Evolutionary conservation across 2,797 vertebrate genomes (phyloP).

Genomic region (Hirundo rustica): DNA sequence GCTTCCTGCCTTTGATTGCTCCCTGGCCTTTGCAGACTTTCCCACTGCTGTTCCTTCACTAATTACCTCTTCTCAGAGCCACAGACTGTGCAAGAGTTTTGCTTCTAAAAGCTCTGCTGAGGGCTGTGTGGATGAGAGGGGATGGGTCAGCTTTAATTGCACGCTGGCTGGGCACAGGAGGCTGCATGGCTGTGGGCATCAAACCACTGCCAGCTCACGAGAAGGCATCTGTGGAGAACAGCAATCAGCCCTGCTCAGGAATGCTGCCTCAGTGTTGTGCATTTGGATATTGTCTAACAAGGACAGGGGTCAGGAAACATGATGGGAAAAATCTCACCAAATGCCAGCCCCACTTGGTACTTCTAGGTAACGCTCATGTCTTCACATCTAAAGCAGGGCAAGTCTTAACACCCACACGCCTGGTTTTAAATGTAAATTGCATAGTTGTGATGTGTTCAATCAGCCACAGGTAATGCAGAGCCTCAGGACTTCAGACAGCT

Average conservation of each 20-base stretch:
- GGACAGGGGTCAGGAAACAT: background rate
- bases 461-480: background rate
- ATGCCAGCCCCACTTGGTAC: background rate
- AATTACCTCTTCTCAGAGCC: background rate
- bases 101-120: background rate
- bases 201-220: background rate
- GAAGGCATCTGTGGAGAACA: background rate
- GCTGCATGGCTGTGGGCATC: background rate
- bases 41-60: background rate
- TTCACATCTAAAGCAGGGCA: background rate
- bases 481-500: background rate
- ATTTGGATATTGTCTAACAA: background rate
- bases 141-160: background rate
- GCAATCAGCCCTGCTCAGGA: background rate
- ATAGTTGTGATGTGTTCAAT: accelerated
- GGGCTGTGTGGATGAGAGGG: background rate
- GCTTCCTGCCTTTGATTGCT: background rate
- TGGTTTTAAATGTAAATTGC: background rate
- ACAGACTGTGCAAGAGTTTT: background rate
- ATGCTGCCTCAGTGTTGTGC: accelerated
- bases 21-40: background rate
- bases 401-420: background rate
- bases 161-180: background rate
- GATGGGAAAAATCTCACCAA: background rate
- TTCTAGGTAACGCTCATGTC: accelerated